Evolutionary conservation across 2,797 vertebrate genomes (phyloP).

Genomic region (Malacoraja senta): DNA sequence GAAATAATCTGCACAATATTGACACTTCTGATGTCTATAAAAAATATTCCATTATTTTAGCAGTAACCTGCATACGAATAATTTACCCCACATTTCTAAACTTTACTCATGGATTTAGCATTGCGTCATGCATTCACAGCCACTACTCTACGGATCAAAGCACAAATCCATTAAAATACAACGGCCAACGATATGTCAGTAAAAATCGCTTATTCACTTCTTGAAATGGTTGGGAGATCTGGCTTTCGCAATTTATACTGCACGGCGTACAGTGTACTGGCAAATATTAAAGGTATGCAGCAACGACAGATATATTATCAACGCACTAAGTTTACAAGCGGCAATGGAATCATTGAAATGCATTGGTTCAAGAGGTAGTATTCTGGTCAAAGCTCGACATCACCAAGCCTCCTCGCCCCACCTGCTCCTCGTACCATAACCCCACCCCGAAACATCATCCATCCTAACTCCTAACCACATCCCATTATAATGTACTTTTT

Average conservation of each 20-base stretch:
- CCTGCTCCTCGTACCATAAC: no score
- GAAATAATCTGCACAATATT: background rate
- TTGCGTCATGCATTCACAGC: no score
- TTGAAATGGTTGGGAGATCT: background rate
- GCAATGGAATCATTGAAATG: background rate
- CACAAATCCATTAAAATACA: no score
- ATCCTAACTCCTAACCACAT: background rate
- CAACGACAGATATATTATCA: background rate
- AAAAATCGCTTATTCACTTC: background rate
- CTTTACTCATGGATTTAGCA: no score
- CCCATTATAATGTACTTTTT: background rate
- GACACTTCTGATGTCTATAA: no score
- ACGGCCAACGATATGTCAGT: no score
- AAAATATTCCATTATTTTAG: no score
- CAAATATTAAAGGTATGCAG: background rate
- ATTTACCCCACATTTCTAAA: background rate
- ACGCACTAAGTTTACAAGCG: background rate
- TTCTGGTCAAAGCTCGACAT: background rate
- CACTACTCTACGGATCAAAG: no score
- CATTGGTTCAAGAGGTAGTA: background rate
- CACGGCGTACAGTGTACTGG: background rate
- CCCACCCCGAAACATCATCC: no score
- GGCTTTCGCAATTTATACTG: background rate
- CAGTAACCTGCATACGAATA: background rate
- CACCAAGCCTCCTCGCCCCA: background rate